Evolutionary conservation across 1,140 invertebrate genomes (phyloP).

Genomic region (Ptiloglossa arizonensis): DNA sequence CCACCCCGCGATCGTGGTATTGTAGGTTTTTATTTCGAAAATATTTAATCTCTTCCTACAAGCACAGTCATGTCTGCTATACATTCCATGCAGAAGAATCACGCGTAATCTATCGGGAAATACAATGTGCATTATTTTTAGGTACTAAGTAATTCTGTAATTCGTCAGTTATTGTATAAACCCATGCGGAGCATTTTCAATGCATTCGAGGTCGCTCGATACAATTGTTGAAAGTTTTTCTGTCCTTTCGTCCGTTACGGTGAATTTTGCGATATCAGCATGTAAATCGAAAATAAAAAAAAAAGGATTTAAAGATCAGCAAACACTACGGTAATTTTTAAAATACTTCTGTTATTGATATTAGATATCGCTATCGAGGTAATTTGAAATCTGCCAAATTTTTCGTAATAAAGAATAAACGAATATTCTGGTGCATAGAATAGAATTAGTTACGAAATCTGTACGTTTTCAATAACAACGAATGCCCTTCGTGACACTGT

Average conservation of each 20-base stretch:
- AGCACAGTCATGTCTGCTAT: background rate
- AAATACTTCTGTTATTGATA: background rate
- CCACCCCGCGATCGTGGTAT: too few relatives aligned
- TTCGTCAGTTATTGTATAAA: conserved; percentile 3
- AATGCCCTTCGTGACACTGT: conserved; percentile 15
- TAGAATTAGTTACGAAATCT: background rate
- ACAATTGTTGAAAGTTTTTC: background rate
- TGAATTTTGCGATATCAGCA: background rate
- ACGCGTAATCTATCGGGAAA: background rate
- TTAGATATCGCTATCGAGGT: background rate
- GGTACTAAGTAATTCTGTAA: background rate
- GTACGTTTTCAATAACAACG: background rate
- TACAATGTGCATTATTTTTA: background rate
- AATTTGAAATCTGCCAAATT: conserved; percentile 9
- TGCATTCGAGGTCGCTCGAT: background rate
- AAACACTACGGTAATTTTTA: too few relatives aligned
- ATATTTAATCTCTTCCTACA: background rate
- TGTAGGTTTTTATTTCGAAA: background rate
- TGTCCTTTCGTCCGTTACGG: background rate
- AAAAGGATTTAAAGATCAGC: background rate
- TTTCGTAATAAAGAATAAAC: background rate
- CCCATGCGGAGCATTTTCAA: background rate
- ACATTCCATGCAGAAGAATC: background rate
- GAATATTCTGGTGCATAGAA: background rate
- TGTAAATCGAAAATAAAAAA: background rate